Percentiles rank a stretch among this genome's conserved stretches.
phyloP scores from a whole-genome alignment of 2,797 vertebrate species.

The Chromobotia macracanthus region DNA sequence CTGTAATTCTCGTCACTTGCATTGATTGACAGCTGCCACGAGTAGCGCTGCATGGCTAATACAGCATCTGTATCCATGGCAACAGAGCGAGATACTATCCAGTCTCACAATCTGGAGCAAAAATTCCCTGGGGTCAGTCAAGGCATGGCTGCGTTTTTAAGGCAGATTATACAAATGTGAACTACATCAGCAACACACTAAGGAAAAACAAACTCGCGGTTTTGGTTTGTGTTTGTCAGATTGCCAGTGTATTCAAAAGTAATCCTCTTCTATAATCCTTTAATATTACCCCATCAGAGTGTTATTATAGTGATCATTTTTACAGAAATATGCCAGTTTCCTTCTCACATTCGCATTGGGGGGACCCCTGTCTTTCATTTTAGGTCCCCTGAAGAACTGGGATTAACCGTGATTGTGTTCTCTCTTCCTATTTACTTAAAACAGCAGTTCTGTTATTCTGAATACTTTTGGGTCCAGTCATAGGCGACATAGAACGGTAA shows the following conservation, averaged over 20 bases:
- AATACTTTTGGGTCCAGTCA: too few species aligned
- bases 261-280: too few species aligned
- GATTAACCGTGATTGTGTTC: too few species aligned
- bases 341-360: too few species aligned
- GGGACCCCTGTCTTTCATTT: too few species aligned
- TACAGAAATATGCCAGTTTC: too few species aligned
- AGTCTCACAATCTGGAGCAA: constrained; percentile 11
- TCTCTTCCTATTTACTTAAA: too few species aligned
- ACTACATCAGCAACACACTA: constrained; percentile 1
- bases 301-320: too few species aligned
- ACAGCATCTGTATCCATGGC: constrained; percentile 42
- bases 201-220: not conserved
- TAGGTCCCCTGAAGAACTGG: too few species aligned
- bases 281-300: too few species aligned
- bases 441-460: too few species aligned
- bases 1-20: constrained; percentile 18
- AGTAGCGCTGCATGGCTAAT: constrained; percentile 8
- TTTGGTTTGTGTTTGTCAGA: not conserved
- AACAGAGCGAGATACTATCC: constrained; percentile 12
- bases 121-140: constrained; percentile 30
- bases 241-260: not conserved
- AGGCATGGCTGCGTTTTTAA: constrained; percentile 34
- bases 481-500: too few species aligned
- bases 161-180: constrained; percentile 44
- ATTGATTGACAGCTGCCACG: constrained; percentile 44